These are phyloP conservation scores for Dolomedes plantarius DNA, from an alignment of 2,888 invertebrate genomes.

Conservation along the genomic window DNA sequence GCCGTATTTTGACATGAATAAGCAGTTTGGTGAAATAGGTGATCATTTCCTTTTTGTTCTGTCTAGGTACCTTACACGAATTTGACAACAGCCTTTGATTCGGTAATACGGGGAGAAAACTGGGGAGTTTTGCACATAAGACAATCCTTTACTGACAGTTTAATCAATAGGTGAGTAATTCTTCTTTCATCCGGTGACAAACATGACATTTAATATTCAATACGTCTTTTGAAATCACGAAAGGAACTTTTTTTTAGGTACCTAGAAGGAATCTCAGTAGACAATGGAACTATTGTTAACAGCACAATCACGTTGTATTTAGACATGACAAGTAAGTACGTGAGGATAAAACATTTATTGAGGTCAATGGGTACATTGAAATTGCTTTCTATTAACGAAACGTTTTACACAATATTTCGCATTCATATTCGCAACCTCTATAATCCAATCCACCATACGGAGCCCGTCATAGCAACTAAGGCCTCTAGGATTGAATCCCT, in stretches of 20 bases:
- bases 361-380: background rate
- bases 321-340: slow-evolving; percentile 84
- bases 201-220: too few species aligned
- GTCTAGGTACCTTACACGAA: slow-evolving; percentile 49
- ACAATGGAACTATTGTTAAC: slow-evolving; percentile 89
- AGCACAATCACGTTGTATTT: slow-evolving; percentile 93
- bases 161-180: slow-evolving; percentile 80
- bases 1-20: too few species aligned
- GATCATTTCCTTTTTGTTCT: background rate
- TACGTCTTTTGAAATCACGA: too few species aligned
- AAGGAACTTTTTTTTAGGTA: slow-evolving; percentile 44
- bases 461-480: too few species aligned
- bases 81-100: slow-evolving; percentile 81
- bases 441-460: too few species aligned
- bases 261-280: slow-evolving; percentile 82
- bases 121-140: slow-evolving; percentile 94
- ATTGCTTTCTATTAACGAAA: too few species aligned
- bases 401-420: too few species aligned
- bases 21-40: too few species aligned
- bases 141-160: slow-evolving; percentile 90
- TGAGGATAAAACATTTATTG: background rate
- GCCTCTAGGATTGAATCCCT: too few species aligned
- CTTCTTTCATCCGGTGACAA: too few species aligned
- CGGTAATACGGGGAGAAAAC: slow-evolving; percentile 86
- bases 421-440: too few species aligned